Evolutionary conservation across 2,888 invertebrate species (phyloP), one percentile per base, ranked within the genome.

Genomic region (Leptinotarsa juncta): DNA sequence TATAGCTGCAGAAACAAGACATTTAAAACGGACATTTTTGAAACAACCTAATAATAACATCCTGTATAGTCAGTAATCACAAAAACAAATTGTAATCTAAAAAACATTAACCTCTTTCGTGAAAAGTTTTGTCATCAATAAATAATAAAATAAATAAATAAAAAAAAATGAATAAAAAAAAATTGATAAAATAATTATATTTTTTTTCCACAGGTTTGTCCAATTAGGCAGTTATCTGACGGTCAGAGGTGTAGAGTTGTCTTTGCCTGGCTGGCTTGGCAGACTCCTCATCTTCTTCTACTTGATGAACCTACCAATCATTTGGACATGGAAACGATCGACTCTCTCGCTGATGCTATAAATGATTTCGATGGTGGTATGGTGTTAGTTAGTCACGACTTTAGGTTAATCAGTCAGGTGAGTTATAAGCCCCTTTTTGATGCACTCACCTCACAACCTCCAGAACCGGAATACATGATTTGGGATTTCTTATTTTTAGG

Each of bases 341-440:
- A 99, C 89, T 97, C 99, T 0, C 90, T 99, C 72, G 99, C 96
- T 1, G 98, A 99, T 82, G 99, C 99, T 42, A 94, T 99, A 84
- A 98, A 97, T 86, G 97, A 97, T 85, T 99, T 98, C 86, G 97
- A 97, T 81, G 99, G 99, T 65, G 99, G 99, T 81, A 95, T 99
- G 95, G 96, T 99, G 79, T 92, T 99, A 32, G 99, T 99, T 84
- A 98, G 97, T 89, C 99, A 99, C 95, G 99, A 99, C 92, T 99
- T 99, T 91, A 92, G 99, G 88, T 93, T 99, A 71, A 99, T 99
- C 79, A 97, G 96, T 89, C 99, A 99, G 93, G 98, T 98, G 87
- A 82, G 84, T 57, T 15, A 12, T 10, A 3, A 3, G 10, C 10
- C 42, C 10, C 32, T 42, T 42, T 42, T 42, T 42, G 2, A 42